These are phyloP conservation scores for Notiomystis cincta DNA, from an alignment of 2,113 vertebrate genomes.

Conservation along the genomic window DNA sequence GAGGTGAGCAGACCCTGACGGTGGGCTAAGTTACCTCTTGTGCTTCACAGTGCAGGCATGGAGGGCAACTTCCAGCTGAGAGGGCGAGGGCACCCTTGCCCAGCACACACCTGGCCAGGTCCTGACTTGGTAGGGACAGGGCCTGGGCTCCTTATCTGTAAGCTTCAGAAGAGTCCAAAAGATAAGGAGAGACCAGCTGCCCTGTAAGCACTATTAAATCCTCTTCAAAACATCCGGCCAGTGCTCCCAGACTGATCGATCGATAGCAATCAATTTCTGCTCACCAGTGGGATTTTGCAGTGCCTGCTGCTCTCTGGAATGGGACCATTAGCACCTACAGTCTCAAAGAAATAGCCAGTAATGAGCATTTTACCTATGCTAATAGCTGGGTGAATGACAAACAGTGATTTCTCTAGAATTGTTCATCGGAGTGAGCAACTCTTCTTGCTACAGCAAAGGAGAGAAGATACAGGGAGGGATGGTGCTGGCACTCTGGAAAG, in stretches of 20 bases:
- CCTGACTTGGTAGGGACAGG: neutral
- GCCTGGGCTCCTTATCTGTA: neutral
- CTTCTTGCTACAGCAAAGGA: neutral
- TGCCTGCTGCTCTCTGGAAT: neutral
- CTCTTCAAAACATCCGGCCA: neutral
- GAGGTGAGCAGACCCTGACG: neutral
- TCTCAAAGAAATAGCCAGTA: constrained; percentile 27
- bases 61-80: neutral
- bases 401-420: neutral
- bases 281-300: neutral
- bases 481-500: neutral
- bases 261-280: constrained; percentile 6
- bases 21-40: neutral
- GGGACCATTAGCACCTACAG: constrained; percentile 47
- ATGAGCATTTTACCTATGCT: constrained; percentile 37
- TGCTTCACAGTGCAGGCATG: neutral
- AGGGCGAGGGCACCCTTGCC: fast-evolving
- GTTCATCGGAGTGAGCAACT: neutral
- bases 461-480: neutral
- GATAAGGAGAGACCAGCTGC: neutral
- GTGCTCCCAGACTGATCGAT: constrained; percentile 9
- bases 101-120: neutral
- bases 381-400: neutral
- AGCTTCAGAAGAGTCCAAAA: neutral
- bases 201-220: neutral